phyloP scores from a whole-genome alignment of 2,113 vertebrate species.

The Hassar affinis region DNA sequence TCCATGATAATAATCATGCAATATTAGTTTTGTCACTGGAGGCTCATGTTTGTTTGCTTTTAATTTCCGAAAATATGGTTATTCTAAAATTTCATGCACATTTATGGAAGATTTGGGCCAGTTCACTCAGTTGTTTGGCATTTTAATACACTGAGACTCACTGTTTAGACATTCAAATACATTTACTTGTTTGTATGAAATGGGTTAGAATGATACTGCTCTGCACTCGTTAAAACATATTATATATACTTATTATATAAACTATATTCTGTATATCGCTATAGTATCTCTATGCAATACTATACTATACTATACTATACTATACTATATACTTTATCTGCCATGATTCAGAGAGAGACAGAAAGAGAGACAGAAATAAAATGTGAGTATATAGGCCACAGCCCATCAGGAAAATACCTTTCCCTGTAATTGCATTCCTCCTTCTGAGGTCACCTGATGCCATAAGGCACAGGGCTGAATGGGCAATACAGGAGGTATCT shows the following conservation, averaged over 20 bases:
- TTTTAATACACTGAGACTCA: not conserved
- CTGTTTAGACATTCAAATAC: not conserved
- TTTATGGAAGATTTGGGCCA: not conserved
- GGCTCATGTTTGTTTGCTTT: conserved; percentile 62
- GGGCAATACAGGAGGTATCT: conserved; percentile 59
- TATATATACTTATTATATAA: not conserved
- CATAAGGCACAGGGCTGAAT: conserved; percentile 53
- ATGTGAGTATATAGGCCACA: conserved; percentile 13
- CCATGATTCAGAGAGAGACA: conserved; percentile 12
- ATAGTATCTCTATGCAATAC: not conserved
- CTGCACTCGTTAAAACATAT: conserved; percentile 1
- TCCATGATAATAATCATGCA: conserved; percentile 72
- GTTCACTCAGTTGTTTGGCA: not conserved
- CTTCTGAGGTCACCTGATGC: conserved; percentile 61
- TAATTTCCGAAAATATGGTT: conserved; percentile 51
- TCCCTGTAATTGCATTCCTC: conserved; percentile 64
- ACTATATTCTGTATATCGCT: not conserved
- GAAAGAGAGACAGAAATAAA: conserved; percentile 17
- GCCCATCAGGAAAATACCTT: conserved; percentile 57
- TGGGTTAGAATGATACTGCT: not conserved
- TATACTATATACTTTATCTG: conserved; percentile 17
- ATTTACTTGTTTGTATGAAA: not conserved
- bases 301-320: not conserved
- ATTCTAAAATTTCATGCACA: not conserved
- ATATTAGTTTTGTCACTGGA: conserved; percentile 73